A percentile compares a stretch with the other conserved stretches of the same genome.
These are phyloP conservation scores for Microtus montanus DNA, from an alignment of 2,113 vertebrate species.

Conservation along the genomic window DNA sequence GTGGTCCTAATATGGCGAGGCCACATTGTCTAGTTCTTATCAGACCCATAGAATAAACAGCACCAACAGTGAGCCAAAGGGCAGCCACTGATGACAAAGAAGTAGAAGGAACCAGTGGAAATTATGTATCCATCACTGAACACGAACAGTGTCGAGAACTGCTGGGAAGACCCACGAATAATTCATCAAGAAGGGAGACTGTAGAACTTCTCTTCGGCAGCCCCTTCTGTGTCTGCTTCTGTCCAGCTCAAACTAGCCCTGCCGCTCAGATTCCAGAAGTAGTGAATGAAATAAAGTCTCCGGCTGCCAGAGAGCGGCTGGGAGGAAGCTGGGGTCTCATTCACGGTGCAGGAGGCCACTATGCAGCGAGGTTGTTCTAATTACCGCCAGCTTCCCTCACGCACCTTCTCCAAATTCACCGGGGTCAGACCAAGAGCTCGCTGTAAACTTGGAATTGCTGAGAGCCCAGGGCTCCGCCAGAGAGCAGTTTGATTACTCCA, in stretches of 20 bases:
- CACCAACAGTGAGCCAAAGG: not conserved
- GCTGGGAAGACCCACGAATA: not conserved
- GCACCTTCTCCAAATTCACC: not conserved
- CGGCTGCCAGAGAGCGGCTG: not conserved
- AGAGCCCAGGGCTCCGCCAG: not conserved
- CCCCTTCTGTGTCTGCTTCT: not conserved
- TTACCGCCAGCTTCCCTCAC: not conserved
- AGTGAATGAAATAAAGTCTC: not conserved
- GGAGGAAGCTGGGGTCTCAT: accelerated
- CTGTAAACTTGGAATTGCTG: not conserved
- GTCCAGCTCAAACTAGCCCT: not conserved
- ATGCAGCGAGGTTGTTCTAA: not conserved
- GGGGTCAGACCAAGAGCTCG: not conserved
- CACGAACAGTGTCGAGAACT: not conserved
- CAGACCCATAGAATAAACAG: not conserved
- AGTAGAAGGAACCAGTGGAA: no score
- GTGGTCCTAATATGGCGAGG: no score
- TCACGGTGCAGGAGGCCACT: accelerated
- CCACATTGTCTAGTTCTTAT: not conserved
- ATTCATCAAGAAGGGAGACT: not conserved
- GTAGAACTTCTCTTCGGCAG: not conserved
- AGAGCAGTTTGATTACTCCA: not conserved
- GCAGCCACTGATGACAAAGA: not conserved
- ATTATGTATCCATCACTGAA: not conserved
- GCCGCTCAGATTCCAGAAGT: not conserved